Evolutionary conservation across 2,113 vertebrate species (phyloP).

Genomic region (Nettapus auritus): DNA sequence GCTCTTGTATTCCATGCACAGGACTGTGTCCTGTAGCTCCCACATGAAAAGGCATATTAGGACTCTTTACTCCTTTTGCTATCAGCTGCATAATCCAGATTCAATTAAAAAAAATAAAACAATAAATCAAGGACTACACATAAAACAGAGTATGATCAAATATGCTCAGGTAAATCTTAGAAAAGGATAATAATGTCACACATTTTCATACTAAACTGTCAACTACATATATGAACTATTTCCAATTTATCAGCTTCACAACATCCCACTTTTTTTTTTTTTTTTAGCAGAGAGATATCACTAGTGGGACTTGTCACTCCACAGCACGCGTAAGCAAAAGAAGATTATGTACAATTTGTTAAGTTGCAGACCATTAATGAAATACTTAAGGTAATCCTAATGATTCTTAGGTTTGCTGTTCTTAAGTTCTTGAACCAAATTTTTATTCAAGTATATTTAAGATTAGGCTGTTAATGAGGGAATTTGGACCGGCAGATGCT

Average conservation of each 20-base stretch:
- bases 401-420: neutral
- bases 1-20: slow-evolving; percentile 69
- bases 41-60: slow-evolving; percentile 62
- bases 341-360: neutral
- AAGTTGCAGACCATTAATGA: neutral
- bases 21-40: slow-evolving; percentile 56
- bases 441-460: neutral
- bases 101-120: neutral
- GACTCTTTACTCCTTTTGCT: slow-evolving; percentile 82
- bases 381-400: neutral
- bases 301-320: neutral
- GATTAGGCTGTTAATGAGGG: neutral
- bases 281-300: neutral
- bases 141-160: neutral
- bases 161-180: neutral
- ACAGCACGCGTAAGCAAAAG: neutral
- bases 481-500: neutral
- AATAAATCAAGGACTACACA: neutral
- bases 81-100: slow-evolving; percentile 77
- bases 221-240: neutral
- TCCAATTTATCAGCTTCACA: neutral
- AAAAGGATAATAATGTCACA: neutral
- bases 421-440: neutral
- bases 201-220: neutral
- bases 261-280: neutral